Evolutionary conservation across 2,888 invertebrate species (phyloP).

Genomic region (Apocheima hispidaria): DNA sequence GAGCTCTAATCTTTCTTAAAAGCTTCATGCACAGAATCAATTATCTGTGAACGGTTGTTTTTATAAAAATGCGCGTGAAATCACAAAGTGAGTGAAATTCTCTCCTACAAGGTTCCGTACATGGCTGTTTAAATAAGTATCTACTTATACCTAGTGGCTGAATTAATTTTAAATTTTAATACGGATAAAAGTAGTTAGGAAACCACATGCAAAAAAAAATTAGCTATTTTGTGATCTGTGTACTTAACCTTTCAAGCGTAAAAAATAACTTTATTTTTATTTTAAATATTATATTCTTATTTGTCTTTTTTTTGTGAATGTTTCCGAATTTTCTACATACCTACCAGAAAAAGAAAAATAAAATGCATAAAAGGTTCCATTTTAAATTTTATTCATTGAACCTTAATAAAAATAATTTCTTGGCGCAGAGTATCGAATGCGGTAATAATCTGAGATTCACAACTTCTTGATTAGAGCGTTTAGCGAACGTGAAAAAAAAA

Average conservation of each 20-base stretch:
- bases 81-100: neutral
- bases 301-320: too few relatives aligned
- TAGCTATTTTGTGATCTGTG: too few relatives aligned
- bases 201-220: too few relatives aligned
- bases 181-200: too few relatives aligned
- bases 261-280: neutral
- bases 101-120: neutral
- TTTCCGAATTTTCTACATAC: too few relatives aligned
- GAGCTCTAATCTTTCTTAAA: slow-evolving; percentile 9
- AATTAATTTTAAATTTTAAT: too few relatives aligned
- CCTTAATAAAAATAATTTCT: slow-evolving; percentile 31
- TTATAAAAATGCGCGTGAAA: slow-evolving; percentile 28
- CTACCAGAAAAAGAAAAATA: too few relatives aligned
- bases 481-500: slow-evolving; percentile 34
- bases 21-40: slow-evolving; percentile 25
- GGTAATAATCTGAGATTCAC: slow-evolving; percentile 37
- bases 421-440: slow-evolving; percentile 42
- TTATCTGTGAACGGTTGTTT: slow-evolving; percentile 31
- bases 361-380: neutral
- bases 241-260: too few relatives aligned
- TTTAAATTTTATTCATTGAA: neutral
- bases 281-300: too few relatives aligned
- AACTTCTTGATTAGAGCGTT: slow-evolving; percentile 41
- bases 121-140: neutral
- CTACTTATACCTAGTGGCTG: too few relatives aligned